phyloP scores from a whole-genome alignment of 1,140 invertebrate genomes.

The Drosophila mayri region DNA sequence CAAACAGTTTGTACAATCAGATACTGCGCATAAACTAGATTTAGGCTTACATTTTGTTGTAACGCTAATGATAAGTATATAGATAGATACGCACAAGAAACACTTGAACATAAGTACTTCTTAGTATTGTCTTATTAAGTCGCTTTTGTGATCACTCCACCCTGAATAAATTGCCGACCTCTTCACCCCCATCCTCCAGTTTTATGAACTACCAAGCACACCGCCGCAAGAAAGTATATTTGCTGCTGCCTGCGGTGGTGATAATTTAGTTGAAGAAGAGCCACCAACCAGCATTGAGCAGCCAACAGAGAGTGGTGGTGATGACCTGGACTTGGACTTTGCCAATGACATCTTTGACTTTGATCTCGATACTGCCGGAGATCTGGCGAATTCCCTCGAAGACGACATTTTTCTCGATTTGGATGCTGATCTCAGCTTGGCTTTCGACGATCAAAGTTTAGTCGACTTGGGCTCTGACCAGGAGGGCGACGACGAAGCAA shows the following conservation, averaged over 20 bases:
- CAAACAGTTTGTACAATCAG: slow-evolving; percentile 18
- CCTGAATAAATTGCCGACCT: slow-evolving; percentile 71
- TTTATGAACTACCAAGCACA: slow-evolving; percentile 65
- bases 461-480: slow-evolving; percentile 21
- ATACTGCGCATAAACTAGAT: slow-evolving; percentile 18
- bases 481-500: slow-evolving; percentile 10
- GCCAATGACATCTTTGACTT: slow-evolving; percentile 56
- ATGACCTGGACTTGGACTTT: slow-evolving; percentile 44
- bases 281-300: slow-evolving; percentile 5
- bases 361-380: slow-evolving; percentile 44
- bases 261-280: slow-evolving; percentile 29
- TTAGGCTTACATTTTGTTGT: slow-evolving; percentile 38
- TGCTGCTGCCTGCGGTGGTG: slow-evolving; percentile 42
- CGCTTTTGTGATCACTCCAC: slow-evolving; percentile 63
- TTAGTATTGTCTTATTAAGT: slow-evolving; percentile 55
- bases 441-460: slow-evolving; percentile 32
- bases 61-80: slow-evolving; percentile 39
- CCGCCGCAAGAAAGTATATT: slow-evolving; percentile 61
- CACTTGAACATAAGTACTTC: slow-evolving; percentile 49
- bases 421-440: slow-evolving; percentile 54
- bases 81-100: slow-evolving; percentile 30
- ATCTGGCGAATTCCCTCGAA: slow-evolving; percentile 51
- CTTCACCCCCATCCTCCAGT: slow-evolving; percentile 58
- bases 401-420: slow-evolving; percentile 59
- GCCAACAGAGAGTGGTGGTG: slow-evolving; percentile 6